Evolutionary conservation across 2,797 vertebrate genomes (phyloP).

Genomic region (Sebastes ruberrimus): DNA sequence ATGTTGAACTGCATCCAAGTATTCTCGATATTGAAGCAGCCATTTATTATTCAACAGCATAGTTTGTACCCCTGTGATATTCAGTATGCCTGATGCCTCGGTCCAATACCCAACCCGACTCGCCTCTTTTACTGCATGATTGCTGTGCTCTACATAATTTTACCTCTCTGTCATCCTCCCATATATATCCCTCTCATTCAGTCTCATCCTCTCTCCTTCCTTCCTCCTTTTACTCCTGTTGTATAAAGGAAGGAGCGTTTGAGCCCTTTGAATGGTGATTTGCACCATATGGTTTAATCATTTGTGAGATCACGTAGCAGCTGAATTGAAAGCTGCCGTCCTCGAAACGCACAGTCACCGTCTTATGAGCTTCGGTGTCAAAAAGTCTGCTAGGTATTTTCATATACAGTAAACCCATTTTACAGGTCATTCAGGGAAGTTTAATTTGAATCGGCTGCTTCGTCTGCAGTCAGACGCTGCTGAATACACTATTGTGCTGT

Average conservation of each 20-base stretch:
- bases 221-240: constrained; percentile 28
- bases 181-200: constrained; percentile 46
- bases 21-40: constrained; percentile 59
- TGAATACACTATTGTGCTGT: constrained; percentile 25
- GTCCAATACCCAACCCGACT: constrained; percentile 47
- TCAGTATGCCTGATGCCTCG: constrained; percentile 53
- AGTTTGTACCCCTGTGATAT: constrained; percentile 70
- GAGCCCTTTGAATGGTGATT: constrained; percentile 43
- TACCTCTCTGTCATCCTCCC: constrained; percentile 61
- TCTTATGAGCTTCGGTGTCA: constrained; percentile 35
- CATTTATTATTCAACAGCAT: constrained; percentile 73
- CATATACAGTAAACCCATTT: constrained; percentile 35
- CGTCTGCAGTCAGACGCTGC: constrained; percentile 15
- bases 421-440: constrained; percentile 42
- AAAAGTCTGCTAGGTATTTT: constrained; percentile 39
- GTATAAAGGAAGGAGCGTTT: constrained; percentile 33
- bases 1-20: constrained; percentile 60
- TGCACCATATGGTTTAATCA: constrained; percentile 54
- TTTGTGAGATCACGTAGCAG: constrained; percentile 47
- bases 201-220: constrained; percentile 35
- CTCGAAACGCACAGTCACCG: constrained; percentile 40
- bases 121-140: constrained; percentile 60
- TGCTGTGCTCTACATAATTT: constrained; percentile 67
- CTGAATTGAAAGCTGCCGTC: constrained; percentile 42
- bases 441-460: constrained; percentile 43